phyloP scores from a whole-genome alignment of 2,797 vertebrate genomes.

The Sparidentex hasta region DNA sequence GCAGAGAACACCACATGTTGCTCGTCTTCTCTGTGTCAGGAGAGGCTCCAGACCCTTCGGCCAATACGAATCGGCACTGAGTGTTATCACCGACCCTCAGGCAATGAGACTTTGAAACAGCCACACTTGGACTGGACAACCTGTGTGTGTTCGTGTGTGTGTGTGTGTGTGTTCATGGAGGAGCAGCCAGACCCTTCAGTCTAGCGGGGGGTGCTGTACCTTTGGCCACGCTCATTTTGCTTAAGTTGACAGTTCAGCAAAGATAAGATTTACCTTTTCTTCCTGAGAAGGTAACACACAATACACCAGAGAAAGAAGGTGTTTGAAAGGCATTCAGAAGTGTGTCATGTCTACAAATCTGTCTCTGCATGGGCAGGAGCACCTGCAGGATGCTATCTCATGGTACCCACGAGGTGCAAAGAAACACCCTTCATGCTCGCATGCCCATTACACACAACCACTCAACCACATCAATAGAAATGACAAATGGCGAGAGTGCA shows the following conservation, averaged over 20 bases:
- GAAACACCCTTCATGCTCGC: slow-evolving; percentile 14
- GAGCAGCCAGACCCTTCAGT: slow-evolving; percentile 15
- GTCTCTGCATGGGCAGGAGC: slow-evolving; percentile 56
- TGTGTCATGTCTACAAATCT: slow-evolving; percentile 67
- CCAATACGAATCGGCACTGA: slow-evolving; percentile 64
- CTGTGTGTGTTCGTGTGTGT: slow-evolving; percentile 10
- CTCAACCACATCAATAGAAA: slow-evolving; percentile 9
- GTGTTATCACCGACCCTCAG: slow-evolving; percentile 82
- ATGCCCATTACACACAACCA: slow-evolving; percentile 12
- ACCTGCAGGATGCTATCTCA: slow-evolving; percentile 47
- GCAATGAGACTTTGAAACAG: slow-evolving; percentile 70
- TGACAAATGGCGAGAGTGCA: not conserved
- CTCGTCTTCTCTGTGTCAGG: slow-evolving; percentile 68
- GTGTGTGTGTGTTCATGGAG: slow-evolving; percentile 2
- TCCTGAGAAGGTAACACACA: slow-evolving; percentile 67
- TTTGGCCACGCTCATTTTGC: slow-evolving; percentile 65
- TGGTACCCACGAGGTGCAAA: slow-evolving; percentile 23
- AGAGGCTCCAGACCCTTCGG: slow-evolving; percentile 48
- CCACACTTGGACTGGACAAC: slow-evolving; percentile 41
- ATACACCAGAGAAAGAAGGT: slow-evolving; percentile 58
- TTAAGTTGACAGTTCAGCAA: slow-evolving; percentile 62
- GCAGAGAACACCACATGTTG: slow-evolving; percentile 55
- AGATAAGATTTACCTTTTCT: slow-evolving; percentile 72
- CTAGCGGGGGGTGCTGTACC: slow-evolving; percentile 48
- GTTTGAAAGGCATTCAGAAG: slow-evolving; percentile 65